Conservation (phyloP, 2,888 invertebrate genomes). For the Buathra laborator region DNA sequence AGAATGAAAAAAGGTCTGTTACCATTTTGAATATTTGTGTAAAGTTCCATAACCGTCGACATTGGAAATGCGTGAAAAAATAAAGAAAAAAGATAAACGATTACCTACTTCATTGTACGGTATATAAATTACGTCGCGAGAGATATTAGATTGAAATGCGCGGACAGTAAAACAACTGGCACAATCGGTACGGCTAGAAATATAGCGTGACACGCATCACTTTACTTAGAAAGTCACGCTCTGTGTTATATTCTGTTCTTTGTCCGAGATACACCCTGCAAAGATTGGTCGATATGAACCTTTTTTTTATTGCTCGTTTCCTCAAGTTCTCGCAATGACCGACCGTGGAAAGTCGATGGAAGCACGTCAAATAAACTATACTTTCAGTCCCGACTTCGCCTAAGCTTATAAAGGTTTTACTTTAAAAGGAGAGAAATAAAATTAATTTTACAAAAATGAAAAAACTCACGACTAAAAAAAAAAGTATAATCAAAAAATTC, state of each 20-base stretch:
- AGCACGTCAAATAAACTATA: no score
- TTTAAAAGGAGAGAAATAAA: no score
- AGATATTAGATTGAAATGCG: background rate
- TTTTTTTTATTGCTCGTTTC: background rate
- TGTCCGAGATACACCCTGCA: background rate
- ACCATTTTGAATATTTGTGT: background rate
- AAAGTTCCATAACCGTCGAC: background rate
- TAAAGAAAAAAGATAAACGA: background rate
- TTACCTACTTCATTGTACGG: background rate
- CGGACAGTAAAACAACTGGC: slow-evolving; percentile 4
- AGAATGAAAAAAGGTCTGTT: background rate
- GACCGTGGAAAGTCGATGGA: no score
- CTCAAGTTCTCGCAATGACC: background rate
- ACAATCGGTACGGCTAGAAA: slow-evolving; percentile 1
- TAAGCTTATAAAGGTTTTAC: no score
- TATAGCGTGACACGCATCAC: slow-evolving; percentile 8
- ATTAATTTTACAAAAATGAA: no score
- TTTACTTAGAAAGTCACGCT: background rate
- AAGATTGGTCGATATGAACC: background rate
- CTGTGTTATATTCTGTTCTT: background rate
- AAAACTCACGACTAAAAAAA: no score
- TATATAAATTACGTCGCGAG: background rate
- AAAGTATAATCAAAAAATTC: no score
- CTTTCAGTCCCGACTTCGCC: no score
- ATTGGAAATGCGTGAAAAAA: background rate